Base-by-base conservation (phyloP, 2,113 vertebrate species). In the Zeus faber region DNA sequence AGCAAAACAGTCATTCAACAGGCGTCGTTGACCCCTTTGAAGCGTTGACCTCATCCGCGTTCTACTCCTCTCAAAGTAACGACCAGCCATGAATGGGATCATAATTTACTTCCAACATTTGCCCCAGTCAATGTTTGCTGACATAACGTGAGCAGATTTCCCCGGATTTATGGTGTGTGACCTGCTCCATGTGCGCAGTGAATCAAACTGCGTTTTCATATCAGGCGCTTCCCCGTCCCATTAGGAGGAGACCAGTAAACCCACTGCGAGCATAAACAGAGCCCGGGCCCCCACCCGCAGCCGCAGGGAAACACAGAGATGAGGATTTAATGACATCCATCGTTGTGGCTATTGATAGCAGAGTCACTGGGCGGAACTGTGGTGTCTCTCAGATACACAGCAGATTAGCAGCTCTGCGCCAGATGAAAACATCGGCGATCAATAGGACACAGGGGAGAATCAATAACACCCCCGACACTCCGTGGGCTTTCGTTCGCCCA, bases 371-470 rank as follows among this genome's bases (percentile, higher is more conserved):
- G 76, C 79, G 79, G 82, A 79, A 58, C 85, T 73, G 85, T 87
- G 84, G 85, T 74, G 86, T 85, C 81, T 81, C 80, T 80, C 83
- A 82, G 86, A 90, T 88, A 86, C 90, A 80, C 80, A 79, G 80
- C 85, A 89, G 87, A 89, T 90, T 90, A 91, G 90, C 87, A 77
- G 80, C 77, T 84, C 86, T 83, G 84, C 77, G 83, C 70, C 76
- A 82, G 85, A 89, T 87, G 87, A 89, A 89, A 90, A 90, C 85
- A 84, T 86, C 77, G 85, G 79, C 71, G 87, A 91, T 91, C 89
- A 89, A 90, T 90, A 89, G 87, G 85, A 90, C 88, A 86, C 84
- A 73, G 72, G 85, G 87, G 85, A 87, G 87, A 89, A 91, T 91
- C 90, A 86, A 90, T 90, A 84, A 86, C 70, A 61, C 60, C 73